Percentiles rank a stretch among this genome's conserved stretches.
phyloP scores from a whole-genome alignment of 2,113 vertebrate species.

The Scomber japonicus region DNA sequence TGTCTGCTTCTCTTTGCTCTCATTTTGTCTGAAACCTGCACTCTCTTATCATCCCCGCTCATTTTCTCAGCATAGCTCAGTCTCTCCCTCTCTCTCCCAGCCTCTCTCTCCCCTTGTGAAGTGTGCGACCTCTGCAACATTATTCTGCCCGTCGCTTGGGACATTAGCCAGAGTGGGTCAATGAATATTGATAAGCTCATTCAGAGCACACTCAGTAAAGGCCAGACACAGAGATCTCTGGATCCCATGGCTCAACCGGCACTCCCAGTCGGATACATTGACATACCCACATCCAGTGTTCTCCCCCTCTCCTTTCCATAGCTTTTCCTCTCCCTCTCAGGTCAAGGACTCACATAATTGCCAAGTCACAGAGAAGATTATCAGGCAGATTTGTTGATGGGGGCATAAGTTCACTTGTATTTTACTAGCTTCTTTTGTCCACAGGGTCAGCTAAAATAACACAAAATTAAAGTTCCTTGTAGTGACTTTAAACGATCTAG shows the following conservation, averaged over 20 bases:
- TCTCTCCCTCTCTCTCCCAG: slow-evolving; percentile 28
- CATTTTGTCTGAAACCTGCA: slow-evolving; percentile 60
- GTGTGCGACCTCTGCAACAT: slow-evolving; percentile 80
- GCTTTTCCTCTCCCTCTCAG: slow-evolving; percentile 33
- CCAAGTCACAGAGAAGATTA: slow-evolving; percentile 67
- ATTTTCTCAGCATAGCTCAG: slow-evolving; percentile 35
- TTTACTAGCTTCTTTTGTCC: slow-evolving; percentile 25
- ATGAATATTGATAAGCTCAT: slow-evolving; percentile 84
- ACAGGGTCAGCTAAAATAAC: not conserved
- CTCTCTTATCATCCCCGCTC: slow-evolving; percentile 54
- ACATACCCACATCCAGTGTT: slow-evolving; percentile 47
- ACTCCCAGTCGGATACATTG: slow-evolving; percentile 60
- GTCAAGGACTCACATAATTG: slow-evolving; percentile 76
- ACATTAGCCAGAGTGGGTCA: slow-evolving; percentile 72
- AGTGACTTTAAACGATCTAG: no score
- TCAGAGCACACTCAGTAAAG: slow-evolving; percentile 73
- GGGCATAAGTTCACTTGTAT: slow-evolving; percentile 57
- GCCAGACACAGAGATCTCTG: slow-evolving; percentile 67
- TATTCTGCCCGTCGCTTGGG: slow-evolving; percentile 72
- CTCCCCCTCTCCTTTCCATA: not conserved
- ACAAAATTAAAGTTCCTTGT: not conserved
- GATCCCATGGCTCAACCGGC: slow-evolving; percentile 57
- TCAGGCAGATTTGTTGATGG: slow-evolving; percentile 63
- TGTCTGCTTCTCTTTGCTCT: slow-evolving; percentile 58
- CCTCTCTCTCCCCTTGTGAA: slow-evolving; percentile 53